Base-by-base conservation (phyloP, 53 echinoderm and acorn worm species). In the Zoroaster sp. region DNA sequence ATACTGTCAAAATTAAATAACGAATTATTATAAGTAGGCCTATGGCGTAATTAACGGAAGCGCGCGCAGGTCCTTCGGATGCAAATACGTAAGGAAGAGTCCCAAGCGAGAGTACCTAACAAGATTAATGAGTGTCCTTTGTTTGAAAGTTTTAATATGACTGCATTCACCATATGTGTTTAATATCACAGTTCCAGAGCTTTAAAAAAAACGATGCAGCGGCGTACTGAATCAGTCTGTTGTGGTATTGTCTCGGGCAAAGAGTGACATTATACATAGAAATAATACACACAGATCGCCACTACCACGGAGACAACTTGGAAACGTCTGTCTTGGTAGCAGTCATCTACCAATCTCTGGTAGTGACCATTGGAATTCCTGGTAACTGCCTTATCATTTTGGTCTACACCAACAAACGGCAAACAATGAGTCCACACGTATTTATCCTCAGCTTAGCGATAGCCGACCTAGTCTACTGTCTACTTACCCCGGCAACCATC, bases 401-500 rank as follows among this genome's bases (percentile, higher is more conserved):
- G 47, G 83, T 83, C n/a, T 83, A 69, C 43, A 36, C 35, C 32
- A 38, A 35, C 23, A 83, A 70, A 46, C 83, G 83, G n/a, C 70
- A 45, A 17, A 41, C n/a, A 35, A 35, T 70, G 35, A 69, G 45
- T 21, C 83, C 83, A 8, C 83, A 70, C n/a, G 83, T 83, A 35
- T 83, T 83, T 3, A 83, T 83, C 69, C 70, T 83, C 35, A 69
- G 69, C 35, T 21, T 83, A 46, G 83, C 83, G 5, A 34, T 70
- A 6, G 70, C 83, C 3, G 83, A 83, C 31, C 49, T 83, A 1
- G 7, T 69, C 3, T 45, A 47, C 49, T 83, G 83, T 21, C 69
- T 83, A 46, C 69, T 83, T 18, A 83, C 83, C 2, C 83, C 83
- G 14, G 20, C 69, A 34, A 83, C 35, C 46, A 45, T 83, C 18